phyloP scores from a whole-genome alignment of 2,888 invertebrate genomes.

The Ochlodes sylvanus region DNA sequence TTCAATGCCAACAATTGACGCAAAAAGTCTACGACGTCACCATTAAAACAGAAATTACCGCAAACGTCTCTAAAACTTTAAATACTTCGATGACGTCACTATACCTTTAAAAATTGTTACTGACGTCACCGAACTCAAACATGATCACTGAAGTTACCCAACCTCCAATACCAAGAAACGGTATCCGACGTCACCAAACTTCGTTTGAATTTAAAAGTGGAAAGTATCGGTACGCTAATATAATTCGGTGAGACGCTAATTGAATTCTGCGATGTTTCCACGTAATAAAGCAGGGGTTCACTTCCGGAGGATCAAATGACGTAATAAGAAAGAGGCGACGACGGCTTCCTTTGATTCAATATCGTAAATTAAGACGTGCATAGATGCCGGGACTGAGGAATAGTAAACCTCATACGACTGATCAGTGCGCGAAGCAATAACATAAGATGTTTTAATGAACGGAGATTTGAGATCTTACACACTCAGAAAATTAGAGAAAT shows the following conservation, averaged over 20 bases:
- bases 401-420: constrained; percentile 23
- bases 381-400: constrained; percentile 41
- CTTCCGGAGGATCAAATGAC: constrained; percentile 41
- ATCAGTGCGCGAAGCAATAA: constrained; percentile 18
- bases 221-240: constrained; percentile 34
- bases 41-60: too few species aligned
- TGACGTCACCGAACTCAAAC: too few species aligned
- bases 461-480: too few species aligned
- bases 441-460: too few species aligned
- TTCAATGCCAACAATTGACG: too few species aligned
- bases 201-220: constrained; percentile 5
- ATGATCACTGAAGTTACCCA: too few species aligned
- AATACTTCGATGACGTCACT: too few species aligned
- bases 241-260: constrained; percentile 35
- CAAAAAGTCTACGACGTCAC: too few species aligned
- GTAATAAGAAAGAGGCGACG: constrained; percentile 44
- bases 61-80: too few species aligned
- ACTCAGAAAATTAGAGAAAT: too few species aligned
- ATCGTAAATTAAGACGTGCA: constrained; percentile 52
- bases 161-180: too few species aligned
- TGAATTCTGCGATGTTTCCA: constrained; percentile 44
- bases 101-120: too few species aligned
- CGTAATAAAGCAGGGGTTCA: constrained; percentile 44
- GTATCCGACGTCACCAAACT: background rate
- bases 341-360: constrained; percentile 49